Base-by-base conservation (phyloP, 2,797 vertebrate species). In the Mus caroli region DNA sequence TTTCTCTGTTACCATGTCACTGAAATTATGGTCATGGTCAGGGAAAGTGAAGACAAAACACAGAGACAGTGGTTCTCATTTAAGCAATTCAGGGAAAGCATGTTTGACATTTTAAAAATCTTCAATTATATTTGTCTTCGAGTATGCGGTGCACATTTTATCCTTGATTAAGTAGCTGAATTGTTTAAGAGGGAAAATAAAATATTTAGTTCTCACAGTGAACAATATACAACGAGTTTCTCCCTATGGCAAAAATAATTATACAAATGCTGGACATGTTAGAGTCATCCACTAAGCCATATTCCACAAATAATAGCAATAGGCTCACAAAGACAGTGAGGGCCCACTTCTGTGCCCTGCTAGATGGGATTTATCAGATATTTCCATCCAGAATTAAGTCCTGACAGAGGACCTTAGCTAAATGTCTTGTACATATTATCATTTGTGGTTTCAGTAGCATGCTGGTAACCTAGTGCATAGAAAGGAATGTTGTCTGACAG, bases 21-120 rank as follows among this genome's bases (percentile, higher is more conserved):
- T 46, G 37, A 95, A 31, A 90, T 31, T 26, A 87, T 40, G 73
- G n/a, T 6, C 77, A n/a, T 15, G 7, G 19, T 52, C 56, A 71
- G 37, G 78, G 4, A 91, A 50, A 4, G 2, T 43, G 52, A 86
- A 1, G 15, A 37, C 14, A 56, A 73, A 24, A n/a, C 28, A 88
- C 79, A 88, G 97, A 96, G 28, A 96, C 17, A 88, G 2, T 46
- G 50, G 11, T 12, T 84, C 40, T 91, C 76, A 69, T 76, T 52
- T 67, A 71, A 91, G 40, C 76, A 87, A 58, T 1, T 11, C 20
- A 76, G 26, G 43, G 43, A 62, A 94, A 90, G 56, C 90, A 95
- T 67, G 31, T 60, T 87, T 88, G 60, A 87, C 77, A 85, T 91
- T 96, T 90, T 85, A 96, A 96, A 73, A 71, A 9, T 86, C 58